Conservation (phyloP, 1,140 invertebrate species). For the Forficula auricularia region DNA sequence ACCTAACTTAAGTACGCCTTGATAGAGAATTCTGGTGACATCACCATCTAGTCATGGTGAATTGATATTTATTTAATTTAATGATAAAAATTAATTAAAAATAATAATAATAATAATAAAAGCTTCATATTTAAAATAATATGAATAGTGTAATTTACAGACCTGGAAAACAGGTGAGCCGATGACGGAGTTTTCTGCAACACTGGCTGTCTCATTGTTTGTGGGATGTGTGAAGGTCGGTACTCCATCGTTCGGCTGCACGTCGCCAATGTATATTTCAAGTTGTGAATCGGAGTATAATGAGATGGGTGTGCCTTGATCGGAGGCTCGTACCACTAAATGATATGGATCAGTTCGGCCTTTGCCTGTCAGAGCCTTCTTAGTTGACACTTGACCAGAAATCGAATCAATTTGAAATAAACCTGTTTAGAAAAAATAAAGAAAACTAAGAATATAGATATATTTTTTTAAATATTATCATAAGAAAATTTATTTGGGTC, state of each 20-base stretch:
- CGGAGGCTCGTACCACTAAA: conserved; percentile 46
- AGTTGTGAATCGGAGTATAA: conserved; percentile 43
- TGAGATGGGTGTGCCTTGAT: conserved; percentile 41
- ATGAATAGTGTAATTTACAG: no score
- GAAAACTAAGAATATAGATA: conserved; percentile 11
- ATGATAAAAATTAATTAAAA: no score
- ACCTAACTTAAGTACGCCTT: no score
- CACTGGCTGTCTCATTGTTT: conserved; percentile 45
- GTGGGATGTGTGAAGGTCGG: conserved; percentile 54
- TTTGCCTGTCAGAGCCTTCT: conserved; percentile 47
- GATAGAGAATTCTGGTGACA: no score
- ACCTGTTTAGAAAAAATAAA: conserved; percentile 24
- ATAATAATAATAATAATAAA: no score
- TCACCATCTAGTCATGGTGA: no score
- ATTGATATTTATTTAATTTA: no score
- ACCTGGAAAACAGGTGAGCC: conserved; percentile 60
- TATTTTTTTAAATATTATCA: conserved; percentile 3
- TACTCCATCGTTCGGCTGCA: conserved; percentile 66
- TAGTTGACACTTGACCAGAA: conserved; percentile 49
- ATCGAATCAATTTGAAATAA: conserved; percentile 44
- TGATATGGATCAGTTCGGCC: conserved; percentile 57
- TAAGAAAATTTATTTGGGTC: conserved; percentile 1
- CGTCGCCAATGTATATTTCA: conserved; percentile 55
- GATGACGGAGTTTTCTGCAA: conserved; percentile 47
- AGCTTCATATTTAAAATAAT: no score